Evolutionary conservation across 2,888 invertebrate species (phyloP), one percentile per base, ranked within the genome.

Genomic region (Tinea pellionella): DNA sequence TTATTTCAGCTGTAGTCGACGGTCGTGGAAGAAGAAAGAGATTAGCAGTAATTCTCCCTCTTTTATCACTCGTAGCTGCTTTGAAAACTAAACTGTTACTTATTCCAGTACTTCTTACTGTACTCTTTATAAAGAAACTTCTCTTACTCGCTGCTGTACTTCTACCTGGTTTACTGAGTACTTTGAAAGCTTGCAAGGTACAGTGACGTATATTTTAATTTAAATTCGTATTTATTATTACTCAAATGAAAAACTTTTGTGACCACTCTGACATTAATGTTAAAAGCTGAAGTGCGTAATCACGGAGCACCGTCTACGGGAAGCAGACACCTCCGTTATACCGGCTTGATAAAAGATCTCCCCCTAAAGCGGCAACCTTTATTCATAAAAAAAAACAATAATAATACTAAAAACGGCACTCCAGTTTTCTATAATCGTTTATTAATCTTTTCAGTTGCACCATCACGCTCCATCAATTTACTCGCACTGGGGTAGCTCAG

Each of bases 91-190:
- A 92, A 66, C 68, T 91, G 11, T 69, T 92, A 47, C 74, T 92
- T 19, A 77, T 91, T 0, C 90, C 92, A 0, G 88, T 92, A 2
- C 81, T 92, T 2, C 74, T 91, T 9, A 84, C 89, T 0, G 89
- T 92, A 0, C 73, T 92, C 65, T 83, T 91, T 66, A 91, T 92
- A 64, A 92, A 92, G 76, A 92, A 92, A 66, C 74, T 92, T 1
- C 74, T 92, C 11, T 73, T 92, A 2, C 71, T 91, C 0, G 91
- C 88, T 8, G 90, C 91, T 0, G 67, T 92, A 9, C 71, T 91
- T 29, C 69, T 91, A 16, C 92, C 92, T 0, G 88, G 90, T 56
- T 69, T 92, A 30, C 73, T 92, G n/a, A 88, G 89, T 59, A 88
- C 87, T 0, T 67, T 89, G 63, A 89, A 89, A 66, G 77, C 87